Percentiles rank a stretch among this genome's conserved stretches.
Evolutionary conservation across 2,888 invertebrate species (phyloP).

Genomic region (Anoncus sp.): DNA sequence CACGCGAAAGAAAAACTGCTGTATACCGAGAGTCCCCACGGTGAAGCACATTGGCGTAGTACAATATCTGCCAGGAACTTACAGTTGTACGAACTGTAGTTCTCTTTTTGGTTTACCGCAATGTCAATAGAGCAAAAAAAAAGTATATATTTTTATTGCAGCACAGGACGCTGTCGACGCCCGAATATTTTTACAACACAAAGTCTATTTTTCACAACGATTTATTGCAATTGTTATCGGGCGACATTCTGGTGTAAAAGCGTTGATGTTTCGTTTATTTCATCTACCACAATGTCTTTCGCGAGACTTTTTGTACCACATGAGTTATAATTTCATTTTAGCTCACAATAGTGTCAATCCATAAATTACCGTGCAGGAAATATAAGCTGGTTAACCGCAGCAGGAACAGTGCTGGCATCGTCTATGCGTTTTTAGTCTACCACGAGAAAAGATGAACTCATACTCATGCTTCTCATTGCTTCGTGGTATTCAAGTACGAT

Average conservation of each 20-base stretch:
- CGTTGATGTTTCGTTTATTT: too few species aligned
- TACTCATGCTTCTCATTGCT: background rate
- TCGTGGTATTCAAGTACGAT: background rate
- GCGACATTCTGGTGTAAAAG: background rate
- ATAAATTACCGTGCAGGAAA: too few species aligned
- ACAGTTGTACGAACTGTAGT: constrained; percentile 25
- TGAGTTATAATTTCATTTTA: too few species aligned
- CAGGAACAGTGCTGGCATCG: too few species aligned
- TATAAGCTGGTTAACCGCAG: too few species aligned
- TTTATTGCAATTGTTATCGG: background rate
- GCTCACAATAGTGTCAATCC: too few species aligned
- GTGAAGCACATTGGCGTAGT: constrained; percentile 37
- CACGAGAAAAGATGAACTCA: too few species aligned
- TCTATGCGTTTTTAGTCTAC: too few species aligned
- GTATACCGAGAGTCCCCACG: constrained; percentile 10
- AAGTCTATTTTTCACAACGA: constrained; percentile 2
- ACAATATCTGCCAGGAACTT: constrained; percentile 16
- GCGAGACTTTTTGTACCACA: too few species aligned
- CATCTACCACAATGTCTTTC: too few species aligned
- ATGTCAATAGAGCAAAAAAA: constrained; percentile 2
- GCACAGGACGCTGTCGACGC: background rate
- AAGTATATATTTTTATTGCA: background rate
- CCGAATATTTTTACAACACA: background rate
- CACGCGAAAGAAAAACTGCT: constrained; percentile 10
- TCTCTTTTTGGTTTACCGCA: constrained; percentile 21